phyloP scores from a whole-genome alignment of 2,113 vertebrate species.

The Clinocottus analis region DNA sequence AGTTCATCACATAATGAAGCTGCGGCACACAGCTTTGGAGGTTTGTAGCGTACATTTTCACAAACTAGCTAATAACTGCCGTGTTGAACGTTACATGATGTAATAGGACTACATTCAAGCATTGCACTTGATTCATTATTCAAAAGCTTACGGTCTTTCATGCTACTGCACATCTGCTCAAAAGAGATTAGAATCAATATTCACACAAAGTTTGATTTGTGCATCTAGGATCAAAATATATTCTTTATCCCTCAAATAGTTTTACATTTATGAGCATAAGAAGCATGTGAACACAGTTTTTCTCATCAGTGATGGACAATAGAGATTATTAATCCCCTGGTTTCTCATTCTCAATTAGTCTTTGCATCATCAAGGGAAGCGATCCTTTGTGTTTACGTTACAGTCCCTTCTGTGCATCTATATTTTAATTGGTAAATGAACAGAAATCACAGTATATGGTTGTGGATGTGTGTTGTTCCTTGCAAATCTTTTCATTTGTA shows the following conservation, averaged over 20 bases:
- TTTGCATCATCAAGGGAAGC: conserved; percentile 40
- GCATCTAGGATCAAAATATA: conserved; percentile 18
- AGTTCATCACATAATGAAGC: neutral
- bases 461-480: neutral
- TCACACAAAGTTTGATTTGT: conserved; percentile 45
- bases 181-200: conserved; percentile 20
- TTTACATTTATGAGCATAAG: neutral
- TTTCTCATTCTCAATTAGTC: conserved; percentile 40
- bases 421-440: neutral
- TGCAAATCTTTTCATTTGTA: neutral
- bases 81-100: conserved; percentile 7
- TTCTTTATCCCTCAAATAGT: neutral
- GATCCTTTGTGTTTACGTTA: neutral
- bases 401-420: neutral
- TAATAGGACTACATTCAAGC: conserved; percentile 2
- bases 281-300: conserved; percentile 13
- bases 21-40: neutral
- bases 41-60: neutral
- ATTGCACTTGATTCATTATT: conserved; percentile 32
- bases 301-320: conserved; percentile 32
- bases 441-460: neutral
- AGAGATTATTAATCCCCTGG: conserved; percentile 31
- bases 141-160: conserved; percentile 13
- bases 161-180: conserved; percentile 16
- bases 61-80: neutral